Evolutionary conservation across 2,888 invertebrate species (phyloP), one percentile per base, ranked within the genome.

Genomic region (Tuberolachnus salignus): DNA sequence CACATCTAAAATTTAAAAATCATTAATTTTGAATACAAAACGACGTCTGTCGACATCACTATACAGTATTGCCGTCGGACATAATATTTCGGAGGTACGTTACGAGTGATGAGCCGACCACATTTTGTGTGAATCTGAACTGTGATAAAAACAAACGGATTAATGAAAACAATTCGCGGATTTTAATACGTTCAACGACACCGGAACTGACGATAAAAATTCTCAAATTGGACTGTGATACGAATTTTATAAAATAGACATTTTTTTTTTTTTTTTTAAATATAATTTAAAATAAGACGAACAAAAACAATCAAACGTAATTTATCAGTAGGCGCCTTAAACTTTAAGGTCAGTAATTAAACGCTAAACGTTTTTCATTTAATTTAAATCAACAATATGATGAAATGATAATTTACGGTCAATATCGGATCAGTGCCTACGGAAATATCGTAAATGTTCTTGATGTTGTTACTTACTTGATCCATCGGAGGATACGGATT

Each of bases 161-260:
- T n/a, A 34, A 59, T n/a, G 57, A 59, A 59, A 59, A 21, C 8
- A 59, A 1, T 49, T n/a, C n/a, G 34, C 21, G 23, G 49, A 59
- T 49, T n/a, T 57, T 21, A 59, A 57, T n/a, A 46, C 13, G 71
- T 71, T 51, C 72, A 13, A 49, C 10, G 4, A 51, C 19, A 42
- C 21, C 61, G 16, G 61, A 63, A 67, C 19, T 34, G n/a, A 14
- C 34, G 10, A 53, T 66, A 66, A 13, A 55, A 49, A 75, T 46
- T 78, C 75, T 67, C 57, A 67, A 67, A 78, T 44, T 49, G 67
- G 59, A 78, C 75, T 78, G 75, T 78, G 75, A 78, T 78, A 78
- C 59, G 59, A 59, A 49, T 67, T 67, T 75, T 75, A 75, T 75
- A 57, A 34, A 46, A 67, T 14, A 66, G 57, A 66, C 14, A 75